Evolutionary conservation across 2,888 invertebrate genomes (phyloP).

Genomic region (Allygus modestus): DNA sequence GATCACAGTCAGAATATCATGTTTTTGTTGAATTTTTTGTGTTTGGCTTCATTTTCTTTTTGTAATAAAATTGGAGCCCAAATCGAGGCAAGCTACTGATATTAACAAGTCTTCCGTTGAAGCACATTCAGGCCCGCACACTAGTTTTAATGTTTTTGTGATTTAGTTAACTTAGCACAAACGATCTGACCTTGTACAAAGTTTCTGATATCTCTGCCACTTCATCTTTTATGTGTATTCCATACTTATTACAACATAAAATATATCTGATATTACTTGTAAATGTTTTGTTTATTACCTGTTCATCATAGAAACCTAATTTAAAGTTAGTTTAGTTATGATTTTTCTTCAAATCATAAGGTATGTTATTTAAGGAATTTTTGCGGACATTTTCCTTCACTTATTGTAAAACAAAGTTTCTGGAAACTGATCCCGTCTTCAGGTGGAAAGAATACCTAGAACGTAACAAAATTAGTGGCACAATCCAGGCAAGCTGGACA

Average conservation of each 20-base stretch:
- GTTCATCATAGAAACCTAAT: too few relatives aligned
- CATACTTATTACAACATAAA: conserved; percentile 55
- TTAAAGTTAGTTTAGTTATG: too few relatives aligned
- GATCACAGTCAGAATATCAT: conserved; percentile 20
- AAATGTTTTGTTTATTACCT: conserved; percentile 25
- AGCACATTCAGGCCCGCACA: conserved; percentile 48
- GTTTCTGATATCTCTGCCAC: conserved; percentile 43
- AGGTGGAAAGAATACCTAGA: too few relatives aligned
- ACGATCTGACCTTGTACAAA: conserved; percentile 53
- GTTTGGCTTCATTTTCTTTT: not conserved
- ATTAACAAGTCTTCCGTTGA: conserved; percentile 52
- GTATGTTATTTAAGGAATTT: too few relatives aligned
- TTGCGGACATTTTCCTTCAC: too few relatives aligned
- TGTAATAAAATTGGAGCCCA: not conserved
- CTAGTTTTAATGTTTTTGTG: conserved; percentile 51
- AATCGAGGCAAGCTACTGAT: conserved; percentile 11
- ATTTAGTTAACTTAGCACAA: conserved; percentile 58
- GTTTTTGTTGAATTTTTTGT: not conserved
- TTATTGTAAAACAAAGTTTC: too few relatives aligned
- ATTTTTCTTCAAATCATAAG: too few relatives aligned
- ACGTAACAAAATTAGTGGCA: too few relatives aligned
- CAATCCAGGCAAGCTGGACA: too few relatives aligned
- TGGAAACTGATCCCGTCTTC: too few relatives aligned
- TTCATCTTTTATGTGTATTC: conserved; percentile 57
- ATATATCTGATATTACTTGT: conserved; percentile 43